Conservation (phyloP, 2,888 invertebrate species). For the Pseudococcus viburni region DNA sequence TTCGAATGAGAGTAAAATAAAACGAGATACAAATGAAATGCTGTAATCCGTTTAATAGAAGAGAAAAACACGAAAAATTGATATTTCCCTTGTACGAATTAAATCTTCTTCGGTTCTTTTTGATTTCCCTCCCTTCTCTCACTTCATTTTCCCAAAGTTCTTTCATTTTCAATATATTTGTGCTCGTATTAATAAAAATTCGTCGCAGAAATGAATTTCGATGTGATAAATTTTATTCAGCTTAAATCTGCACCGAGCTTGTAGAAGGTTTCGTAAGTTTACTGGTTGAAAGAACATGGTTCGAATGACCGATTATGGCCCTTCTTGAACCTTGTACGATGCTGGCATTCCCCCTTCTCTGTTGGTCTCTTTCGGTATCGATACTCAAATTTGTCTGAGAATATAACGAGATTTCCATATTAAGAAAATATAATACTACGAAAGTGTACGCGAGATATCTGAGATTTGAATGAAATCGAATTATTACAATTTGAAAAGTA, state of each 20-base stretch:
- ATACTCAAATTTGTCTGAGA: background rate
- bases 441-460: background rate
- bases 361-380: background rate
- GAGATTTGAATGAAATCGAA: background rate
- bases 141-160: background rate
- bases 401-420: background rate
- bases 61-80: background rate
- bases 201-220: background rate
- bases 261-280: background rate
- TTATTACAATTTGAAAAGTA: background rate
- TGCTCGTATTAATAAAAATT: background rate
- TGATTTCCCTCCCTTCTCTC: background rate
- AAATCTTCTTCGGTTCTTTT: background rate
- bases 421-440: background rate
- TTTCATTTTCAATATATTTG: background rate
- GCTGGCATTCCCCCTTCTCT: background rate
- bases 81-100: background rate
- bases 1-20: background rate
- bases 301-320: conserved; percentile 6
- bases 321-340: background rate
- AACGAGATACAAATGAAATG: too few species aligned
- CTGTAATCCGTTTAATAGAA: too few species aligned
- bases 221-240: conserved; percentile 1
- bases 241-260: background rate
- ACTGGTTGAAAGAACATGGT: background rate